Base-by-base conservation (phyloP, 2,113 vertebrate species). In the Aphyosemion australe region DNA sequence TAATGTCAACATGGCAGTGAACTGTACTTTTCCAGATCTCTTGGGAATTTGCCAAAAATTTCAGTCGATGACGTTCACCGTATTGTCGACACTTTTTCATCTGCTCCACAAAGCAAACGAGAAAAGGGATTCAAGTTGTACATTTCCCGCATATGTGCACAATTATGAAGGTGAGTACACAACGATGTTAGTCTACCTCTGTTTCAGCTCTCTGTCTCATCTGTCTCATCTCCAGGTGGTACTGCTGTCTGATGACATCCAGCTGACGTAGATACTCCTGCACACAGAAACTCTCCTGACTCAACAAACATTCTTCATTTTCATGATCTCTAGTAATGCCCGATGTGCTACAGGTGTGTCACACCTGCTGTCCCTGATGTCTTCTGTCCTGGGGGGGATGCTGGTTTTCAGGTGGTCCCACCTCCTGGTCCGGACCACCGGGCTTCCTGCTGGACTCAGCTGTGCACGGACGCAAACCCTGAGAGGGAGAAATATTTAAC, bases 391-490 rank as follows among this genome's bases (percentile, higher is more conserved):
- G 62, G 31, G 61, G 43, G 65, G 74, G 48, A 61, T 85, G 74
- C 71, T 84, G 59, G 13, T 21, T 49, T 51, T 67, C 80, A 76
- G 37, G n/a, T n/a, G 4, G 57, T 13, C 83, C 72, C 55, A 58
- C 74, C 2, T 71, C 73, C 26, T 77, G 75, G 42, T 89, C 74
- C 5, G 56, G 79, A 31, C 79, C 72, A n/a, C 73, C 65, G 13
- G 67, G 61, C 2, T 54, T 82, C 70, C 75, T 79, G 65, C 70
- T 64, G 37, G 21, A 2, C 69, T 97, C 95, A 55, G 92, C 92
- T 63, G 95, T 95, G 32, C 89, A 94, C 1, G 95, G 95, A 46
- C 95, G 92, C 71, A 98, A 83, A 60, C 97, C 96, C 96, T 97
- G 39, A 41, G 0, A 4, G 8, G 41, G 52, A 43, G 15, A 59